Conservation (phyloP, 2,113 vertebrate genomes). For the Beaufortia kweichowensis region DNA sequence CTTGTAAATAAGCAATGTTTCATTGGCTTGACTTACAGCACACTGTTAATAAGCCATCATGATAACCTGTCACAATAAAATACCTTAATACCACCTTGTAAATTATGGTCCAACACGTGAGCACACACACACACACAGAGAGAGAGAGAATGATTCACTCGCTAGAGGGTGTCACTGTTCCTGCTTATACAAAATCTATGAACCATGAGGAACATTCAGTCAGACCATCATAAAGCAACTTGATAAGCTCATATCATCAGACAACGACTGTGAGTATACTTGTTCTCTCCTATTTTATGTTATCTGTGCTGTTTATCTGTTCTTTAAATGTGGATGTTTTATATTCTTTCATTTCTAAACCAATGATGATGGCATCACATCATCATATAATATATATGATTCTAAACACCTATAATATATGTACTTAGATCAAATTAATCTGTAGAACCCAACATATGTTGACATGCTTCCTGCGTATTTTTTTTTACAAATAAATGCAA, state of each 20-base stretch:
- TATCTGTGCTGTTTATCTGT: neutral
- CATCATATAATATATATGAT: no score
- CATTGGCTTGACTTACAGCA: neutral
- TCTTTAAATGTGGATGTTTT: neutral
- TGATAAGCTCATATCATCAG: neutral
- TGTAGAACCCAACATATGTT: no score
- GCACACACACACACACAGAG: neutral
- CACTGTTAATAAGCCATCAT: neutral
- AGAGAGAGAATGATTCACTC: neutral
- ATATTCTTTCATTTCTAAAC: no score
- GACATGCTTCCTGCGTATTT: no score
- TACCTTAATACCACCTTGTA: neutral
- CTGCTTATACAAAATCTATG: neutral
- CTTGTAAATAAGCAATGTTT: no score
- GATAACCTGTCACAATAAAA: no score
- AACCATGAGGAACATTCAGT: neutral
- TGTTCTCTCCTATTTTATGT: neutral
- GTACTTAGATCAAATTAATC: no score
- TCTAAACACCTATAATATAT: no score
- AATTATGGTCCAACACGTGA: neutral
- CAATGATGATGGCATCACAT: no score
- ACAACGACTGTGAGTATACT: constrained; percentile 5
- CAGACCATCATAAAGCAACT: neutral
- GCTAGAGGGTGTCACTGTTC: constrained; percentile 1
- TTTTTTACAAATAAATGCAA: no score